phyloP scores from a whole-genome alignment of 2,797 vertebrate genomes.

The Chaunax sp. region DNA sequence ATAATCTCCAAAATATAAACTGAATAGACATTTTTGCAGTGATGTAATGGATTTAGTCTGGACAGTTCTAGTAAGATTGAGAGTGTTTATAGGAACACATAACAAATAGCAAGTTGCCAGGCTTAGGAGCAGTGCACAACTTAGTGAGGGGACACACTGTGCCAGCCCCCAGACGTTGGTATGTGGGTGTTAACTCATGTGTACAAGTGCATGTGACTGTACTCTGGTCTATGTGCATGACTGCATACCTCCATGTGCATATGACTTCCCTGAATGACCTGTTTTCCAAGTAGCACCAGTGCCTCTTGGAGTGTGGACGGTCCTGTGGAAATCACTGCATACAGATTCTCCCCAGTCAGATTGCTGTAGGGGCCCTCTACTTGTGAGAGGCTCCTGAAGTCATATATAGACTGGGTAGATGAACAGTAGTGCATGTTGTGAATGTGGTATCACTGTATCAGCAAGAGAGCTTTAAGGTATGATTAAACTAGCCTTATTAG shows the following conservation, averaged over 20 bases:
- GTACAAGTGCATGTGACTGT: conserved; percentile 9
- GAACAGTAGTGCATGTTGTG: background rate
- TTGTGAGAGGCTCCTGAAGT: conserved; percentile 7
- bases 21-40: background rate
- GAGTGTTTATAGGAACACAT: conserved; percentile 27
- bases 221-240: background rate
- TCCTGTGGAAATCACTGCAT: conserved; percentile 22
- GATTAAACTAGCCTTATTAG: background rate
- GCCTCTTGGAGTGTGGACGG: conserved; percentile 39
- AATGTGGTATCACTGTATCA: background rate
- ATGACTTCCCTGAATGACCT: conserved; percentile 49
- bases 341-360: background rate
- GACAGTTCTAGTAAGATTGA: conserved; percentile 24
- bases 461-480: background rate
- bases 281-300: conserved; percentile 47
- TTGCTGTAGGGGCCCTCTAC: conserved; percentile 6
- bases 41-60: conserved; percentile 7
- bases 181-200: conserved; percentile 2
- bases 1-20: background rate
- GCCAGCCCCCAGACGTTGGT: background rate
- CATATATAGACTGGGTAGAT: background rate
- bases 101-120: conserved; percentile 32
- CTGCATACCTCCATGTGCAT: conserved; percentile 20
- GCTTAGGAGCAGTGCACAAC: background rate
- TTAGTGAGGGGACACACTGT: background rate